Base-by-base conservation (phyloP, 2,113 vertebrate species). In the Canis aureus region DNA sequence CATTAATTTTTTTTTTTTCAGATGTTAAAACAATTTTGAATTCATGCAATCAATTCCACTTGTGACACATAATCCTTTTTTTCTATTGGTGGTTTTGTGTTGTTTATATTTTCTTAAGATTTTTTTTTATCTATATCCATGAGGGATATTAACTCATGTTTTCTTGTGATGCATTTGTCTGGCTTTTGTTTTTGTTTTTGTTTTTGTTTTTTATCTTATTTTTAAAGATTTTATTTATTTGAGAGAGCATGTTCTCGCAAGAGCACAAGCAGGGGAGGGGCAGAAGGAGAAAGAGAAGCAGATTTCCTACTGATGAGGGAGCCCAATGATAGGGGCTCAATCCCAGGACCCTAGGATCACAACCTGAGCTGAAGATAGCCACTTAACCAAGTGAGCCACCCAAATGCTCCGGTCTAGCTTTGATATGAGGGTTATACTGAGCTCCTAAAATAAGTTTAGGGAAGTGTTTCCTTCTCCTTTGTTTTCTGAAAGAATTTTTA, bases 81-180 rank as follows among this genome's bases (percentile, higher is more conserved):
- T 93, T n/a, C 84, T 53, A 23, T 10, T 80, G n/a, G n/a, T 73
- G 22, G 16, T 73, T 79, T 90, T 51, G 13, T 83, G n/a, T 82
- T 91, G 83, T 25, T 23, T 85, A 25, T 60, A 35, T 91, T 93
- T 84, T 71, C 15, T 84, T 51, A 90, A 22, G 59, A 10, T 3
- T 55, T 93, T 89, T 89, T 84, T 92, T 35, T n/a, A 20, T 85
- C 73, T 80, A 0, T n/a, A n/a, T 85, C 76, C 32, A 22, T 43
- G 23, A 73, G 20, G 66, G 57, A 35, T 85, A 69, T 53, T 81
- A 49, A 35, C 7, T 43, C 17, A 25, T 64, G 1, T 96, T 83
- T 93, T 80, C 64, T 57, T 87, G 10, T 64, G 15, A 66, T 87
- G 35, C 81, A 73, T 79, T 86, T 94, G 17, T 96, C 76, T 83